Conservation (phyloP, 2,113 vertebrate genomes). For the Oreochromis spilurus region DNA sequence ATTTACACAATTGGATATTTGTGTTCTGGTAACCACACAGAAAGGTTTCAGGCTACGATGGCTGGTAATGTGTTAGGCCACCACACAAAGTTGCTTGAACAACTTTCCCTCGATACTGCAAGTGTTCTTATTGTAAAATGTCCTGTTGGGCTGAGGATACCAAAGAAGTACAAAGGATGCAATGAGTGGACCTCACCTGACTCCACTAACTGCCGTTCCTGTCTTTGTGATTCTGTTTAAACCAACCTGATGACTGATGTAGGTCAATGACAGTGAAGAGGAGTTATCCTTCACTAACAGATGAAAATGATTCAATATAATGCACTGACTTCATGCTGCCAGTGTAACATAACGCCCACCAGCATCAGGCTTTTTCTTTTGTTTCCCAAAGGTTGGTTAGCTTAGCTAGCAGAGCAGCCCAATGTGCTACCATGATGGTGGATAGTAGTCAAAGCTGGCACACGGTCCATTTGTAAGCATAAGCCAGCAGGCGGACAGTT, state of each 20-base stretch:
- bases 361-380: not conserved
- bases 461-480: not conserved
- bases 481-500: not conserved
- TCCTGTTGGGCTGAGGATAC: not conserved
- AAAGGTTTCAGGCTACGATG: not conserved
- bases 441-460: not conserved
- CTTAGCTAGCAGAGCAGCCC: not conserved
- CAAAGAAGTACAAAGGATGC: not conserved
- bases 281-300: not conserved
- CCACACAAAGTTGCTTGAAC: not conserved
- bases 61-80: not conserved
- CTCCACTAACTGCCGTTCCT: not conserved
- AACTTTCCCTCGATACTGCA: not conserved
- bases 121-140: not conserved
- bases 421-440: not conserved
- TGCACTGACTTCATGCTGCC: not conserved
- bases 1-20: not conserved
- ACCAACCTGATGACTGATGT: not conserved
- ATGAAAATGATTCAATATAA: not conserved
- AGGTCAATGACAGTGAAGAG: not conserved
- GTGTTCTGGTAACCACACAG: not conserved
- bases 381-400: not conserved
- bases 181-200: not conserved
- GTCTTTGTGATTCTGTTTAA: not conserved
- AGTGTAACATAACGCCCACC: not conserved